Evolutionary conservation across 1,140 invertebrate species (phyloP).

Genomic region (Rhopalosiphum maidis): DNA sequence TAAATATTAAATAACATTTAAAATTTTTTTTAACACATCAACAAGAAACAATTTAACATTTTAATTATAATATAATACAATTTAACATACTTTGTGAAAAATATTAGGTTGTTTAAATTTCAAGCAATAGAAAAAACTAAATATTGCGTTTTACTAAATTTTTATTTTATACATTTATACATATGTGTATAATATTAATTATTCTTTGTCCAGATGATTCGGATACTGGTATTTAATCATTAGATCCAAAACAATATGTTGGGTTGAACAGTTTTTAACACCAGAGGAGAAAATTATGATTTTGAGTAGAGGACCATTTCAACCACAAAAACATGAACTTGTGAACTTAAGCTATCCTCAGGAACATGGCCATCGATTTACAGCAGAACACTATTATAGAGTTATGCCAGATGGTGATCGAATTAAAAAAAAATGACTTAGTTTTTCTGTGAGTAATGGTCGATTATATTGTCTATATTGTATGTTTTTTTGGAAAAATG

Average conservation of each 20-base stretch:
- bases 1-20: too few relatives aligned
- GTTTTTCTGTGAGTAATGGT: not conserved
- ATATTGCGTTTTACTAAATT: too few relatives aligned
- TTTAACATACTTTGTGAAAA: too few relatives aligned
- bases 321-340: not conserved
- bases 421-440: not conserved
- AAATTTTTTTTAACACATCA: too few relatives aligned
- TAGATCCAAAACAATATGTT: not conserved
- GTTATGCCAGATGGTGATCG: not conserved
- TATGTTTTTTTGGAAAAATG: conserved; percentile 18
- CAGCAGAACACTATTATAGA: not conserved
- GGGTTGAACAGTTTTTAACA: not conserved
- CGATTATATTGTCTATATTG: not conserved
- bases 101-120: too few relatives aligned
- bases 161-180: too few relatives aligned
- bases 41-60: too few relatives aligned
- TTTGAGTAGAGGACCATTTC: not conserved
- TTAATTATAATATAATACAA: too few relatives aligned
- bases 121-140: too few relatives aligned
- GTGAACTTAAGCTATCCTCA: not conserved
- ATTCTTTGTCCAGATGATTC: too few relatives aligned
- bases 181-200: too few relatives aligned
- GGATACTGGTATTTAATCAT: not conserved
- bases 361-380: not conserved
- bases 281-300: not conserved